Evolutionary conservation across 2,888 invertebrate genomes (phyloP), one percentile per base, ranked within the genome.

Genomic region (Diplolepis rosae): DNA sequence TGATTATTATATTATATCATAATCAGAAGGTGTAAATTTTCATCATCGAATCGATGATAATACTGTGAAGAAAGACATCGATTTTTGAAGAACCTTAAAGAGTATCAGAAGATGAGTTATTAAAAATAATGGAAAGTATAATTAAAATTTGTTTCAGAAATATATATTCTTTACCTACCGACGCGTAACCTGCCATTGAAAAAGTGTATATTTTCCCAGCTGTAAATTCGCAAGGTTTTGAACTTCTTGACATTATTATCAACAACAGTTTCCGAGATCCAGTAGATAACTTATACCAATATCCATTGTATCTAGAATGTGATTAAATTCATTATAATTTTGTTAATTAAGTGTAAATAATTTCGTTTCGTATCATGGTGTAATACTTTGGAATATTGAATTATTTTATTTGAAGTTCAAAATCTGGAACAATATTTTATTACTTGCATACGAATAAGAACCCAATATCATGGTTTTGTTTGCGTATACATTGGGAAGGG

Each of bases 11-110:
- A n/a, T n/a, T n/a, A n/a, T n/a, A n/a, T n/a, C n/a, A n/a, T n/a
- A n/a, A n/a, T n/a, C n/a, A n/a, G n/a, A n/a, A n/a, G n/a, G n/a
- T n/a, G n/a, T n/a, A n/a, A n/a, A n/a, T n/a, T n/a, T n/a, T n/a
- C n/a, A n/a, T 54, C 30, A 71, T 65, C 54, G 35, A 7, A 54
- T 6, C 2, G 74, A 72, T 39, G 61, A 70, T 6, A 75, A 13
- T 9, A 75, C 70, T 0, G 72, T 72, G 27, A 75, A 68, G 24
- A 70, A 75, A n/a, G 74, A 75, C 52, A 72, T 52, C 13, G 74
- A 72, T 9, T 66, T 68, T 51, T 67, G 70, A 13, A 66, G 27
- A 22, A 75, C 66, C 74, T 75, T 32, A 4, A 72, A 71, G 4
- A 67, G 27, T 24, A 32, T 4, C 32, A 7, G 4, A 30, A 18